Evolutionary conservation across 2,888 invertebrate genomes (phyloP).

Genomic region (Macrophya alboannulata): DNA sequence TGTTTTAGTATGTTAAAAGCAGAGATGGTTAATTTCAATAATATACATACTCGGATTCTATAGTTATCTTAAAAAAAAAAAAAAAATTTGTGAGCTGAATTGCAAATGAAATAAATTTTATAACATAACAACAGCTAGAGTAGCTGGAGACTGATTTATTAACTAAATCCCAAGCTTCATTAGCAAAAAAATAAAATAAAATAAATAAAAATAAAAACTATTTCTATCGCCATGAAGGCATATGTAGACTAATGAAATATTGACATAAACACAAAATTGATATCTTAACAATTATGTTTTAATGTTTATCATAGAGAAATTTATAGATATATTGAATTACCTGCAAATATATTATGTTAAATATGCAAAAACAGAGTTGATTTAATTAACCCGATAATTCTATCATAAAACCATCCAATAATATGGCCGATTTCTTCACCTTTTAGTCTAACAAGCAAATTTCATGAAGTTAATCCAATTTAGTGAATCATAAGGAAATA

Average conservation of each 20-base stretch:
- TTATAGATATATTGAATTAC: constrained; percentile 65
- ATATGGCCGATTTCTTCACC: background rate
- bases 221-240: constrained; percentile 52
- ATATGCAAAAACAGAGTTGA: constrained; percentile 55
- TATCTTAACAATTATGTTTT: constrained; percentile 59
- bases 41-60: constrained; percentile 35
- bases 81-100: constrained; percentile 44
- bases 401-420: background rate
- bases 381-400: constrained; percentile 13
- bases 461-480: background rate
- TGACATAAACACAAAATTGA: constrained; percentile 54
- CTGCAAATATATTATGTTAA: constrained; percentile 67
- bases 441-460: background rate
- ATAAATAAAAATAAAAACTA: constrained; percentile 24
- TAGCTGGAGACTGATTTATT: constrained; percentile 66
- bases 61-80: constrained; percentile 23
- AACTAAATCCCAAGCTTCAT: constrained; percentile 57
- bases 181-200: constrained; percentile 34
- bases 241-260: constrained; percentile 58
- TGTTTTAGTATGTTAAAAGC: constrained; percentile 43
- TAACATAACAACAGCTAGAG: constrained; percentile 66
- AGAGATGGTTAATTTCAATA: constrained; percentile 34
- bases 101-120: constrained; percentile 66
- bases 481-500: background rate
- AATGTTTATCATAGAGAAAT: constrained; percentile 62